These are phyloP conservation scores for Abramis brama DNA, from an alignment of 2,113 vertebrate species.

Conservation along the genomic window DNA sequence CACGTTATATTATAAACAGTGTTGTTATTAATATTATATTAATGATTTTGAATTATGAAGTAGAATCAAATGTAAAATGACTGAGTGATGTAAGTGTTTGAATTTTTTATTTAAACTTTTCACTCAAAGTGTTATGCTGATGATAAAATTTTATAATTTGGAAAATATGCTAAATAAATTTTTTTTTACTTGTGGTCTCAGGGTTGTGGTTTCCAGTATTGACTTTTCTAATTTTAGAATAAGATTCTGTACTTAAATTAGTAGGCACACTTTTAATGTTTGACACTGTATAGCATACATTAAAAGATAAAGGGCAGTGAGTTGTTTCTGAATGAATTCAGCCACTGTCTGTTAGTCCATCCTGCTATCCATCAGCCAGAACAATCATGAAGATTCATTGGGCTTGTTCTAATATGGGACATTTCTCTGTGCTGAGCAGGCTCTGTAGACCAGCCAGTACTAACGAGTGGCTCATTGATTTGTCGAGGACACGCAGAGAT, in stretches of 20 bases:
- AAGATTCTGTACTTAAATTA: not conserved
- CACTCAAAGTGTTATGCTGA: not conserved
- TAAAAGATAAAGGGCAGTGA: not conserved
- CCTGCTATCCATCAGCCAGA: not conserved
- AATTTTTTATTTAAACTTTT: not conserved
- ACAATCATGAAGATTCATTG: constrained; percentile 18
- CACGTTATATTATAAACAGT: not conserved
- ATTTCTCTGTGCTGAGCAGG: constrained; percentile 47
- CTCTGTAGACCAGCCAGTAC: constrained; percentile 61
- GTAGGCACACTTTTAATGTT: not conserved
- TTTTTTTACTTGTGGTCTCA: not conserved
- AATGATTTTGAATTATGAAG: not conserved
- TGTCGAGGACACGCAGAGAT: constrained; percentile 64
- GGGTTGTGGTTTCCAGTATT: no score
- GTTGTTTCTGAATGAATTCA: not conserved
- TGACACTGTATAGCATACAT: not conserved
- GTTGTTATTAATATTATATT: not conserved
- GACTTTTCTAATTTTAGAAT: not conserved
- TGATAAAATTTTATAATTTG: not conserved
- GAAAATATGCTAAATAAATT: not conserved
- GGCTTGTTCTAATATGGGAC: constrained; percentile 37
- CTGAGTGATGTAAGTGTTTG: not conserved
- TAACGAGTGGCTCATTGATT: constrained; percentile 67
- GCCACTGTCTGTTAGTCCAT: not conserved
- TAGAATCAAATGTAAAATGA: no score